Evolutionary conservation across 1,140 invertebrate genomes (phyloP).

Genomic region (Eueides isabella): DNA sequence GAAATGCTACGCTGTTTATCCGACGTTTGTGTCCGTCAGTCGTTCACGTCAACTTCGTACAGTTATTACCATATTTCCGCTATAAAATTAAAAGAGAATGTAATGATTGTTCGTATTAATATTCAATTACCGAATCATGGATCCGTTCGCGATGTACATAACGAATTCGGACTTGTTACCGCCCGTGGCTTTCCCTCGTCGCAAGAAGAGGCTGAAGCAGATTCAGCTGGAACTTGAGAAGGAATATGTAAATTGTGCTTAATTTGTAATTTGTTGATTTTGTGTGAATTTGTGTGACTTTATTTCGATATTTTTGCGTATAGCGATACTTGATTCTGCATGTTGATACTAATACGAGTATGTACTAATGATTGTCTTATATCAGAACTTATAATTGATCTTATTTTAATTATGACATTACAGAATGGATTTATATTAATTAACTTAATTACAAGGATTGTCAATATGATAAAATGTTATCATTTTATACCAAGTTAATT

Average conservation of each 20-base stretch:
- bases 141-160: slow-evolving; percentile 77
- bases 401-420: not conserved
- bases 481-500: not conserved
- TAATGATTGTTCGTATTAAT: slow-evolving; percentile 32
- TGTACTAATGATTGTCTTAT: not conserved
- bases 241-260: slow-evolving; percentile 55
- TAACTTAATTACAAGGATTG: slow-evolving; percentile 3
- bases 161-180: slow-evolving; percentile 69
- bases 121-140: slow-evolving; percentile 48
- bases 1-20: slow-evolving; percentile 64
- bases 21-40: slow-evolving; percentile 48
- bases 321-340: slow-evolving; percentile 29
- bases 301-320: slow-evolving; percentile 8
- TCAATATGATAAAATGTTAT: slow-evolving; percentile 1
- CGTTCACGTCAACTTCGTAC: slow-evolving; percentile 59
- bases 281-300: not conserved
- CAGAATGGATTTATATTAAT: not conserved
- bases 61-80: slow-evolving; percentile 48
- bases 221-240: slow-evolving; percentile 58
- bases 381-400: not conserved
- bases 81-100: slow-evolving; percentile 27
- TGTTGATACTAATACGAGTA: slow-evolving; percentile 34
- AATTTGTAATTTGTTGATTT: slow-evolving; percentile 9
- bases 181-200: slow-evolving; percentile 72
- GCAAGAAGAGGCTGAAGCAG: slow-evolving; percentile 78